Conservation (phyloP, 2,797 vertebrate species). For the Coracias cyanogaster region DNA sequence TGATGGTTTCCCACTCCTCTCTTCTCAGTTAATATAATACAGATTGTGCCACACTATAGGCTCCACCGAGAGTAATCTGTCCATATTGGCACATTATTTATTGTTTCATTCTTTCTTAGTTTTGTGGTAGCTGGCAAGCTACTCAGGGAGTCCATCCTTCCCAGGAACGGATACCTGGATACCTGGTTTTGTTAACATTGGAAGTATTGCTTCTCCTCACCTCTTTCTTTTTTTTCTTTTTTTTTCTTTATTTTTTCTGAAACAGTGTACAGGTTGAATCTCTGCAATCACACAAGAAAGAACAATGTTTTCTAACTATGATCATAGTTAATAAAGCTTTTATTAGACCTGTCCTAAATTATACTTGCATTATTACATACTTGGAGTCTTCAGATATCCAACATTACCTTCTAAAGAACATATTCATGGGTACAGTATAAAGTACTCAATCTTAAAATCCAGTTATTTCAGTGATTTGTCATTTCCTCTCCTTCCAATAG, state of each 20-base stretch:
- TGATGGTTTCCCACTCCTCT: neutral
- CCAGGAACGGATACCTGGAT: neutral
- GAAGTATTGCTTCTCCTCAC: neutral
- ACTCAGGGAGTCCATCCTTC: neutral
- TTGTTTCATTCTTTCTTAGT: neutral
- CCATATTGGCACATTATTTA: neutral
- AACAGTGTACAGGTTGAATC: no score
- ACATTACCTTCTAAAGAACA: neutral
- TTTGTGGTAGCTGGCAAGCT: neutral
- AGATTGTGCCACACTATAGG: neutral
- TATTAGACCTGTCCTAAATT: neutral
- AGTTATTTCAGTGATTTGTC: neutral
- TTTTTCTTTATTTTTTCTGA: neutral
- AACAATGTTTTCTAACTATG: neutral
- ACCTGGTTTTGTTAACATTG: neutral
- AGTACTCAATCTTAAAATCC: neutral
- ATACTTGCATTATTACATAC: neutral
- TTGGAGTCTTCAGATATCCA: neutral
- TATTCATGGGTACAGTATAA: neutral
- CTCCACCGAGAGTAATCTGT: neutral
- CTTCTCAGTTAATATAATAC: neutral
- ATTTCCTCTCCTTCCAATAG: neutral
- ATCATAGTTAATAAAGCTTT: neutral
- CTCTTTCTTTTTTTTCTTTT: neutral
- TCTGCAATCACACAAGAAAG: neutral